Conservation (phyloP, 2,113 vertebrate species). For the Sander vitreus region DNA sequence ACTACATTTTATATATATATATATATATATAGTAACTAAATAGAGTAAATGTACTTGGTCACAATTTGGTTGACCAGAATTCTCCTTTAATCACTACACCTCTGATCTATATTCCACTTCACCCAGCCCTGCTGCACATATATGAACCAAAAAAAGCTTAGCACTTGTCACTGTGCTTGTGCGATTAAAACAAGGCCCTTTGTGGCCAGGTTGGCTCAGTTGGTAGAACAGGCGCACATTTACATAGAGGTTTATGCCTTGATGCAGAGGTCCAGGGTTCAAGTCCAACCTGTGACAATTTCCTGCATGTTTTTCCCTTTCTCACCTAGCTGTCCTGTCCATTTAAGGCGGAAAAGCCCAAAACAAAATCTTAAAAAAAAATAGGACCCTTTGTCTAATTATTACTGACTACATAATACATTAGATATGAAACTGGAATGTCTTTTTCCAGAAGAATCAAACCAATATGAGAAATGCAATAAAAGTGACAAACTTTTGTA, state of each 20-base stretch:
- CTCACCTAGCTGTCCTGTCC: no score
- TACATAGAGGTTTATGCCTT: no score
- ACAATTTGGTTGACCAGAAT: no score
- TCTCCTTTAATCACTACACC: background rate
- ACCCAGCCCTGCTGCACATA: background rate
- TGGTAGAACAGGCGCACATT: no score
- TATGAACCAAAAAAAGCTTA: background rate
- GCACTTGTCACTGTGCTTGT: background rate
- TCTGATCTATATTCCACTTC: background rate
- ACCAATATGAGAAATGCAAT: conserved; percentile 17
- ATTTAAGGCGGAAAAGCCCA: no score
- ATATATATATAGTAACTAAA: no score
- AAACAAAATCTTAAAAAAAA: background rate
- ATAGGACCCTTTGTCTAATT: background rate
- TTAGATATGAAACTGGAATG: background rate
- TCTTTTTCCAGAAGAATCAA: conserved; percentile 2
- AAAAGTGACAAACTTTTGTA: background rate
- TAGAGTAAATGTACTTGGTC: background rate
- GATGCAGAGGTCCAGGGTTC: no score
- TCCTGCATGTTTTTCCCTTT: no score
- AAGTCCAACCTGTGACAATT: no score
- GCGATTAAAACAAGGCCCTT: background rate
- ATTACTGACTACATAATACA: background rate
- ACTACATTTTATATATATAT: background rate
- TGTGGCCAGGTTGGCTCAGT: no score